phyloP scores from a whole-genome alignment of 2,888 invertebrate species.

The Hoplodrina ambigua region DNA sequence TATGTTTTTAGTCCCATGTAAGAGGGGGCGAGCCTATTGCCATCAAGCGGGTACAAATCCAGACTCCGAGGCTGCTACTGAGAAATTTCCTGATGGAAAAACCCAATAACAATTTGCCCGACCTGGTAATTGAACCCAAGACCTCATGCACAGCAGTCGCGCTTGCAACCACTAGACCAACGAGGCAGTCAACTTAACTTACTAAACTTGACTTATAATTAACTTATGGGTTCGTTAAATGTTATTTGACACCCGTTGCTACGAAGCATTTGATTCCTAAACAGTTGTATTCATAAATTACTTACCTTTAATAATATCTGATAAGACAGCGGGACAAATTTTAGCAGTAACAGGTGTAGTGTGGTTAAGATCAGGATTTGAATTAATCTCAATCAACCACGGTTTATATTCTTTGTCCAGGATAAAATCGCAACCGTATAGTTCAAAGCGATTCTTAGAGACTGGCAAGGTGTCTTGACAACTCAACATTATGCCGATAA shows the following conservation, averaged over 20 bases:
- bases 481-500: slow-evolving; percentile 94
- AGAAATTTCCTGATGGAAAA: too few relatives aligned
- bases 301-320: slow-evolving; percentile 96
- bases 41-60: too few relatives aligned
- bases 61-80: too few relatives aligned
- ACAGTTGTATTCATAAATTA: not conserved
- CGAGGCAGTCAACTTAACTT: too few relatives aligned
- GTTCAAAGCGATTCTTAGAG: slow-evolving; percentile 94
- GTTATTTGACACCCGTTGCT: not conserved
- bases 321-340: slow-evolving; percentile 94
- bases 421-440: slow-evolving; percentile 98
- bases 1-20: too few relatives aligned
- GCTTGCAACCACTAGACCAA: too few relatives aligned
- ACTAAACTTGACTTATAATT: too few relatives aligned
- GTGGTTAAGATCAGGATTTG: slow-evolving; percentile 95
- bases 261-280: not conserved
- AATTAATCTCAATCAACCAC: slow-evolving; percentile 98
- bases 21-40: too few relatives aligned
- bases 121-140: too few relatives aligned
- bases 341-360: slow-evolving; percentile 96
- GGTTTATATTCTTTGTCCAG: slow-evolving; percentile 95
- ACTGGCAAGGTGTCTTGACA: slow-evolving; percentile 93
- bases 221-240: too few relatives aligned
- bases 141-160: too few relatives aligned
- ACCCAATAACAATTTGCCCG: too few relatives aligned